Evolutionary conservation across 2,888 invertebrate species (phyloP), one percentile per base, ranked within the genome.

Genomic region (Orchestes rusci): DNA sequence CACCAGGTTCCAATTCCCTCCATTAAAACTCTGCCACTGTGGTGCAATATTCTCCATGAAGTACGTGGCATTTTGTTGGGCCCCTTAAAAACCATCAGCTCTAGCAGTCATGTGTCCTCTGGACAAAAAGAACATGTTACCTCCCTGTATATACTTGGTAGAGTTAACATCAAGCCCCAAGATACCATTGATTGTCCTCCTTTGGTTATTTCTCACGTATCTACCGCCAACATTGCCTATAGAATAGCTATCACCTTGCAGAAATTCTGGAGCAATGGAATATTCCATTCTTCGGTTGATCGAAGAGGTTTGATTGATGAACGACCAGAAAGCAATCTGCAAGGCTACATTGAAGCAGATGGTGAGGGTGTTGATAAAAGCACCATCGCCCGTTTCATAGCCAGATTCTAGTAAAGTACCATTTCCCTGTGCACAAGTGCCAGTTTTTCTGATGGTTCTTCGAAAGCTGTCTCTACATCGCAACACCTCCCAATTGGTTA

Each of bases 11-110:
- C 80, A 80, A 52, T 75, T 77, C 5, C 71, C 71, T 0, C 64
- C 72, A 56, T 81, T 81, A 55, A 79, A 75, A 3, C 64, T 66
- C 53, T 79, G 76, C 81, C 81, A 83, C 53, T 82, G 82, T 1
- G 82, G 81, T 1, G 77, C 77, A 1, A 72, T 72, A 56, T 83
- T 83, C 20, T 35, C 34, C 35, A 39, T 39, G 27, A 75, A 78
- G 63, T 80, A 81, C 0, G 77, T 75, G 1, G 77, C 63, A 1
- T 70, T 65, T 55, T 80, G 79, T 29, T 75, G 75, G 4, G 73
- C 65, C 0, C 74, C 76, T 53, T 72, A 78, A 12, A 79, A 66
- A 53, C 72, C 77, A 61, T 82, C 81, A 8, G 71, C 72, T 57
- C 76, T 79, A 2, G 81, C 78, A 0, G 74, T 65, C 34, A 80